Conservation (phyloP, 2,797 vertebrate species). For the Sternotherus odoratus region DNA sequence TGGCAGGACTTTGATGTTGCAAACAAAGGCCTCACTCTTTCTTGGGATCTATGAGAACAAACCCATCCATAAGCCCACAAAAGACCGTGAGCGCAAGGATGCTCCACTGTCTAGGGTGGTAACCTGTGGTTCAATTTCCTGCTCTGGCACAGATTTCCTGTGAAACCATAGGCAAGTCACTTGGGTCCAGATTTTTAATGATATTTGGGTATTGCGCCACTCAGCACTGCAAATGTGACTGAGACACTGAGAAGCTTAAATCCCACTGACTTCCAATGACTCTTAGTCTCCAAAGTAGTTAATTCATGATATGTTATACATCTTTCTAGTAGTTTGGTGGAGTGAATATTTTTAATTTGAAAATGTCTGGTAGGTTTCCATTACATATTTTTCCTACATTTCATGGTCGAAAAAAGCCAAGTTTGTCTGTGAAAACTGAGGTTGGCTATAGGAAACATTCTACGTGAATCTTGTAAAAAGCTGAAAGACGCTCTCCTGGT, state of each 20-base stretch:
- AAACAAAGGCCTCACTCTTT: not conserved
- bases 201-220: not conserved
- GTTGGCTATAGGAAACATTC: not conserved
- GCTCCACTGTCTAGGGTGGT: not conserved
- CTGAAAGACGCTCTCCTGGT: not conserved
- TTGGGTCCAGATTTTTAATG: not conserved
- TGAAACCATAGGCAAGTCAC: not conserved
- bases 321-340: not conserved
- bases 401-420: not conserved
- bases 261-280: not conserved
- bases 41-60: not conserved
- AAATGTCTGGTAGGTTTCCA: not conserved
- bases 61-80: not conserved
- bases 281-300: not conserved
- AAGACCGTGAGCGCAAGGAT: not conserved
- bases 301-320: not conserved
- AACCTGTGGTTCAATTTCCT: not conserved
- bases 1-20: not conserved
- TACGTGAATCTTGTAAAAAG: not conserved
- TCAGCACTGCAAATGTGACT: not conserved
- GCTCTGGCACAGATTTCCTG: not conserved
- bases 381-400: not conserved
- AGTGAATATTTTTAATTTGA: not conserved
- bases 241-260: too few relatives aligned
- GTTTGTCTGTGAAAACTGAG: not conserved